Percentiles rank a stretch among this genome's conserved stretches.
These are phyloP conservation scores for Brachyistius frenatus DNA, from an alignment of 2,113 vertebrate species.

Conservation along the genomic window DNA sequence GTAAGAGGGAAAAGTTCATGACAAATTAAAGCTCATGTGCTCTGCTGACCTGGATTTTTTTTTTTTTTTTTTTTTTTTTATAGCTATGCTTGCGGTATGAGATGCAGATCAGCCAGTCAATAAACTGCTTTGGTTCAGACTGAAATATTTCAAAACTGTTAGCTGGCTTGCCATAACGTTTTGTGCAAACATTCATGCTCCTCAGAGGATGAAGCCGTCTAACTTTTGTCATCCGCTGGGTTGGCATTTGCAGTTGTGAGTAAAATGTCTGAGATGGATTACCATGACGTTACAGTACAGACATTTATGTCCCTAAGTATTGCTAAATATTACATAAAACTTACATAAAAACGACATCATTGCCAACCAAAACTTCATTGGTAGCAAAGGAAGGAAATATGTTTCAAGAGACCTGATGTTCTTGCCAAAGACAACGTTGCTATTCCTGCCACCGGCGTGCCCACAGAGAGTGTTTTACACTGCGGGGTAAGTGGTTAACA, in stretches of 20 bases:
- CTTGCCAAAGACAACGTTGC: conserved; percentile 35
- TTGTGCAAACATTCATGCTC: neutral
- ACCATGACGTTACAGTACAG: neutral
- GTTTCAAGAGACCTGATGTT: conserved; percentile 32
- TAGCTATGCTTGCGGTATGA: too few species aligned
- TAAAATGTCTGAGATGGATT: neutral
- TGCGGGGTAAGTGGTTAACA: conserved; percentile 36
- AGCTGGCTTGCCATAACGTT: neutral
- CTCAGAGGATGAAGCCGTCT: neutral
- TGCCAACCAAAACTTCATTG: conserved; percentile 10
- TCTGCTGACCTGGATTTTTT: neutral
- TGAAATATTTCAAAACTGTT: neutral
- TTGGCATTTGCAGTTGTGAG: neutral
- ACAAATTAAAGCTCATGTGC: neutral
- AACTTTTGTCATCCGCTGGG: neutral
- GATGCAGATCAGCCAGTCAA: too few species aligned
- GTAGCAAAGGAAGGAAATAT: conserved; percentile 23
- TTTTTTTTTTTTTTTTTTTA: neutral
- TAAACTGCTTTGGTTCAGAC: neutral
- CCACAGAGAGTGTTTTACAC: conserved; percentile 34
- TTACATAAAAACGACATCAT: conserved; percentile 4
- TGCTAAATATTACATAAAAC: conserved; percentile 9
- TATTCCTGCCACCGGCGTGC: conserved; percentile 39
- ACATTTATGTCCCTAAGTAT: neutral
- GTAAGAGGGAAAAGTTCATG: neutral